Conservation (phyloP, 2,113 vertebrate genomes). For the Dasypus novemcinctus region DNA sequence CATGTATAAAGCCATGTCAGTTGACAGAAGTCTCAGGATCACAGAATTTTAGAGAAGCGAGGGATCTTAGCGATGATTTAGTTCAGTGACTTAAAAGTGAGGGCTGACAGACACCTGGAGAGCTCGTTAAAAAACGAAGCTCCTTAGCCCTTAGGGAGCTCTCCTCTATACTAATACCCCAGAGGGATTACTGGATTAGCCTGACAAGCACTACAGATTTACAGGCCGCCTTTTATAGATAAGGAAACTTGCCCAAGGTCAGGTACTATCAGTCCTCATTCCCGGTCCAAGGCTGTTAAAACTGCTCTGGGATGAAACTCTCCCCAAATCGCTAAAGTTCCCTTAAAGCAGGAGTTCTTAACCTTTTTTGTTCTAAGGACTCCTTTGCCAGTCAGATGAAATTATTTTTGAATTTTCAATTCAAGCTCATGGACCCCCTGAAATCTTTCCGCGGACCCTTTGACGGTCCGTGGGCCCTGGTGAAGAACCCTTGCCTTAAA, state of each 20-base stretch:
- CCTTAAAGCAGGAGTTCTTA: not conserved
- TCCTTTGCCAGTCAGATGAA: too few species aligned
- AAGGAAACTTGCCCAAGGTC: not conserved
- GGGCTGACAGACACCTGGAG: not conserved
- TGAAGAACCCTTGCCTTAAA: not conserved
- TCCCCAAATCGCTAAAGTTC: not conserved
- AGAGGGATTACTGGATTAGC: not conserved
- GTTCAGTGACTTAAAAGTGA: not conserved
- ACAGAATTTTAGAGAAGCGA: not conserved
- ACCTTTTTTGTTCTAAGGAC: too few species aligned
- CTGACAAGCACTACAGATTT: not conserved
- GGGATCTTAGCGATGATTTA: not conserved
- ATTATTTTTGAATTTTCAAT: too few species aligned
- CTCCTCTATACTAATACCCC: not conserved
- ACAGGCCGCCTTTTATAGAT: not conserved
- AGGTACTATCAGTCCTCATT: not conserved
- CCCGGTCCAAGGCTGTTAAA: not conserved
- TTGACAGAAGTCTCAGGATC: not conserved
- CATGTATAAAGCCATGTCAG: not conserved
- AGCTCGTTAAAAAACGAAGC: conserved; percentile 33
- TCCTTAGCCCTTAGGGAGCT: not conserved
- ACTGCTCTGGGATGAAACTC: not conserved
- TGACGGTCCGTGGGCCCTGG: too few species aligned
- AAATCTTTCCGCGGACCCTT: too few species aligned
- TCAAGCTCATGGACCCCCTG: too few species aligned